These are phyloP conservation scores for Gallinago nigripennis DNA, from an alignment of 2,797 vertebrate species.

Conservation along the genomic window DNA sequence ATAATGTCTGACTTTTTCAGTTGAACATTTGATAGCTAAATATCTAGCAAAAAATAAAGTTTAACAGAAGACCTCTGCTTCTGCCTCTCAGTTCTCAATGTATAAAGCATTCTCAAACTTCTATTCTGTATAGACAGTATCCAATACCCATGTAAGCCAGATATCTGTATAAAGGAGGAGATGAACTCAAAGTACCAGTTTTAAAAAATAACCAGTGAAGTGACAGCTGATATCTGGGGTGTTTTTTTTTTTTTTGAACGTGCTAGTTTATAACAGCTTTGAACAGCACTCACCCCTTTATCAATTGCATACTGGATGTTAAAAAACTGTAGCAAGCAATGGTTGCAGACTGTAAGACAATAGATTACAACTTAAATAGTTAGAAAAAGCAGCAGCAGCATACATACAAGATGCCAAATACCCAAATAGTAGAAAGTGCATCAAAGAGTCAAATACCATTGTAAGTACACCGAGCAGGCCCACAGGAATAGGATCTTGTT, in stretches of 20 bases:
- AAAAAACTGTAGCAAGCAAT: neutral
- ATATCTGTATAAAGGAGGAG: neutral
- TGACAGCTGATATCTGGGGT: neutral
- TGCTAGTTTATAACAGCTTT: neutral
- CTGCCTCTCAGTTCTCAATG: neutral
- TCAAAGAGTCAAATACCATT: constrained; percentile 82
- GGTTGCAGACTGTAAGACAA: neutral
- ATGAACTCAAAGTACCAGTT: neutral
- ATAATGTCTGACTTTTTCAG: neutral
- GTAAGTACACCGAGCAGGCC: constrained; percentile 92
- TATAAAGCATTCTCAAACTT: neutral
- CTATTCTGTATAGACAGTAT: neutral
- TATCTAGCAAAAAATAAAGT: neutral
- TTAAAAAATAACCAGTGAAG: neutral
- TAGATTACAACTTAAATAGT: neutral
- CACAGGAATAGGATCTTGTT: constrained; percentile 93
- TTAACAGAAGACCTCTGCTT: neutral
- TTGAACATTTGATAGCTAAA: neutral
- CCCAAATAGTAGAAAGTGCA: neutral
- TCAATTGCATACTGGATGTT: neutral
- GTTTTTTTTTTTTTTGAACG: neutral
- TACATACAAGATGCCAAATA: neutral
- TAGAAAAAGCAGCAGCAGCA: neutral
- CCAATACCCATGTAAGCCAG: neutral
- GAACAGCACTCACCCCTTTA: neutral